These are phyloP conservation scores for Caenorhabditis macrosperma DNA, from an alignment of 2,888 invertebrate species.

Conservation along the genomic window DNA sequence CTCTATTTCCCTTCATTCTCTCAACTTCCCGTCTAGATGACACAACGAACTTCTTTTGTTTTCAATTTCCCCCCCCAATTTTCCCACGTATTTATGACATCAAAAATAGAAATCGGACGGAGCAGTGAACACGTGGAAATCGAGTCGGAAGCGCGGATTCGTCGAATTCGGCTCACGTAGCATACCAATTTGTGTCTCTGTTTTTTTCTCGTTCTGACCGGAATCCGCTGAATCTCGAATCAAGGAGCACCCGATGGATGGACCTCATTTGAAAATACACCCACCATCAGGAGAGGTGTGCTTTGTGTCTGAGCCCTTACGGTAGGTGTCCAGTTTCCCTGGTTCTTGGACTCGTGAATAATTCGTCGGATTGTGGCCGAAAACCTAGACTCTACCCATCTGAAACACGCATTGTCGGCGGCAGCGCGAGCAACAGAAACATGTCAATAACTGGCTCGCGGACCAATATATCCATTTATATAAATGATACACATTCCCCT, in stretches of 20 bases:
- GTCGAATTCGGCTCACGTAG: conserved; percentile 11
- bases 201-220: neutral
- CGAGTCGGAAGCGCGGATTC: conserved; percentile 9
- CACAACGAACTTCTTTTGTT: neutral
- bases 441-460: conserved; percentile 11
- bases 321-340: neutral
- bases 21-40: too few relatives aligned
- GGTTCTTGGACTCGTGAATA: neutral
- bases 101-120: conserved; percentile 33
- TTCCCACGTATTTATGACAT: conserved; percentile 41
- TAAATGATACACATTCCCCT: neutral
- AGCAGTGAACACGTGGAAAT: conserved; percentile 5
- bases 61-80: neutral
- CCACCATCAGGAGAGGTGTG: neutral
- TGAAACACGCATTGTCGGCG: conserved; percentile 3
- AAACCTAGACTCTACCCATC: conserved; percentile 6
- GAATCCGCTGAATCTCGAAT: conserved; percentile 14
- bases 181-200: conserved; percentile 28
- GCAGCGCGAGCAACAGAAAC: neutral
- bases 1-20: neutral
- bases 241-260: neutral
- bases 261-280: conserved; percentile 6
- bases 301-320: neutral
- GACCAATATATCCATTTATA: conserved; percentile 18
- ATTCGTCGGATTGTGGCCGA: neutral